Evolutionary conservation across 1,140 invertebrate genomes (phyloP).

Genomic region (Brachionus asplanchnoidis): DNA sequence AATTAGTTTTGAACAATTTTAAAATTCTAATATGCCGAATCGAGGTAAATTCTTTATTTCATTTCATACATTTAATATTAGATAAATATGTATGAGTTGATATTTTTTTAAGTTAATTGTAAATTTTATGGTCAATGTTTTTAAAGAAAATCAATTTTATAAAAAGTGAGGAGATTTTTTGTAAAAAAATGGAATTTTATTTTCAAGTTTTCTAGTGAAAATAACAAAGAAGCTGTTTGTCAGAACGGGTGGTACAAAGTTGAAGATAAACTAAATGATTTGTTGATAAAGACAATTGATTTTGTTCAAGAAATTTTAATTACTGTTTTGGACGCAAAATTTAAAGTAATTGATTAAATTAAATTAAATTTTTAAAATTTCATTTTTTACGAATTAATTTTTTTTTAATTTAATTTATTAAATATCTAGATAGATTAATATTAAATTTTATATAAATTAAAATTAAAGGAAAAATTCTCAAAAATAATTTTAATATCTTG

Average conservation of each 20-base stretch:
- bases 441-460: too few species aligned
- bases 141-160: background rate
- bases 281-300: slow-evolving; percentile 74
- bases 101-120: background rate
- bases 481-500: too few species aligned
- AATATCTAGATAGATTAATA: too few species aligned
- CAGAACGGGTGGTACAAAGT: slow-evolving; percentile 66
- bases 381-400: background rate
- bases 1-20: slow-evolving; percentile 68
- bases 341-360: slow-evolving; percentile 59
- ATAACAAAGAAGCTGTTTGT: slow-evolving; percentile 59
- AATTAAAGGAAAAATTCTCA: too few species aligned
- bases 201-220: background rate
- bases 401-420: too few species aligned
- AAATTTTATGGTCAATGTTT: slow-evolving; percentile 7
- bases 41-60: slow-evolving; percentile 59
- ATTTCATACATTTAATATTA: background rate
- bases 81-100: background rate
- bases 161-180: background rate
- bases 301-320: slow-evolving; percentile 85
- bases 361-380: background rate
- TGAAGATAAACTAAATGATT: slow-evolving; percentile 67
- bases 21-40: slow-evolving; percentile 64
- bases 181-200: background rate
- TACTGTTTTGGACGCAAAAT: slow-evolving; percentile 69